Evolutionary conservation across 1,140 invertebrate species (phyloP).

Genomic region (Conopomorpha cramerella): DNA sequence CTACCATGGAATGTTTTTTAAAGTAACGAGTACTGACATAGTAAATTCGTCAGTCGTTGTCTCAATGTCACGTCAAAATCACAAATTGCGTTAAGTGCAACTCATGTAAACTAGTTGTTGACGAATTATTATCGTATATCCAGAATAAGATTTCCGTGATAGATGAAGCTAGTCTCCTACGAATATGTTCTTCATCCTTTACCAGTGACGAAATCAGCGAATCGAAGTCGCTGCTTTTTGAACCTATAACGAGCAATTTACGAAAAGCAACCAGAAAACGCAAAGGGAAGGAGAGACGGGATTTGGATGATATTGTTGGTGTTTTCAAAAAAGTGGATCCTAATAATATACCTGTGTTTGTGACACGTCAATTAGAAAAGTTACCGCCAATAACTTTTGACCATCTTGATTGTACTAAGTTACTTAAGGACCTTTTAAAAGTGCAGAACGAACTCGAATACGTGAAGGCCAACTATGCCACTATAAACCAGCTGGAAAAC

Average conservation of each 20-base stretch:
- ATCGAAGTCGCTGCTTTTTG: slow-evolving; percentile 11
- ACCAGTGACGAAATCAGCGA: slow-evolving; percentile 9
- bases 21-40: no score
- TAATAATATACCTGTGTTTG: slow-evolving; percentile 9
- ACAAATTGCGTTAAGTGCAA: slow-evolving; percentile 12
- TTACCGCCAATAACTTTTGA: no score
- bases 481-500: slow-evolving; percentile 5
- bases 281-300: slow-evolving; percentile 8
- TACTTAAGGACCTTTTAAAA: slow-evolving; percentile 8
- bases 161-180: slow-evolving; percentile 9
- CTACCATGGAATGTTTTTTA: no score
- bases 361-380: slow-evolving; percentile 8
- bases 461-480: slow-evolving; percentile 6
- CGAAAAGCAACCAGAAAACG: slow-evolving; percentile 7
- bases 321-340: slow-evolving; percentile 7
- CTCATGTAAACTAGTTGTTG: slow-evolving; percentile 11
- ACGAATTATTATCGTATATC: no score
- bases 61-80: no score
- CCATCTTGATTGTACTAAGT: slow-evolving; percentile 10
- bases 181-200: slow-evolving; percentile 12
- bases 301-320: slow-evolving; percentile 4
- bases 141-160: slow-evolving; percentile 13
- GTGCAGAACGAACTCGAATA: slow-evolving; percentile 7
- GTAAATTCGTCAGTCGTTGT: no score
- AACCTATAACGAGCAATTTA: slow-evolving; percentile 7